Conservation (phyloP, 2,888 invertebrate genomes). For the Drosophila borealis region DNA sequence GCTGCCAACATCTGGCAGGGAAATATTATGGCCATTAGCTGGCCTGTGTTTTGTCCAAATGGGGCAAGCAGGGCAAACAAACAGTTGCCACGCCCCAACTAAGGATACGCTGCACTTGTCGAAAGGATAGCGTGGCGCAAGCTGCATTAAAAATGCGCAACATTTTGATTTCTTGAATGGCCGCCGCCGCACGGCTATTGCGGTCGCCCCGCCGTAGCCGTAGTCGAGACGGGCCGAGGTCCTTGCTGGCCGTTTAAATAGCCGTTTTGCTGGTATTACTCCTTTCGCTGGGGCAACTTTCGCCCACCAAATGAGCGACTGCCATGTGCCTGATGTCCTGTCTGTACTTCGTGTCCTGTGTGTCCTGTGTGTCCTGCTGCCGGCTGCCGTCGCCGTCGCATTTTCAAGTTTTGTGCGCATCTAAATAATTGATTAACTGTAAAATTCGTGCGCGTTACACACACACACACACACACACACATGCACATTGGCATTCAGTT, state of each 20-base stretch:
- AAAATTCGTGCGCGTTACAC: constrained; percentile 66
- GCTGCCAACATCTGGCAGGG: constrained; percentile 12
- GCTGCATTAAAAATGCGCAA: constrained; percentile 65
- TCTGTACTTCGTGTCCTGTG: background rate
- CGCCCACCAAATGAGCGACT: constrained; percentile 39
- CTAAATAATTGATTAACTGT: constrained; percentile 76
- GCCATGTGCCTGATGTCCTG: constrained; percentile 2
- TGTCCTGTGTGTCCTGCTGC: constrained; percentile 20
- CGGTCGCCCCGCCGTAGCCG: constrained; percentile 31
- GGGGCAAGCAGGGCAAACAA: constrained; percentile 44
- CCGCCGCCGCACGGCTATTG: constrained; percentile 51
- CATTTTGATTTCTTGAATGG: constrained; percentile 72
- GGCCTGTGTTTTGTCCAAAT: constrained; percentile 25
- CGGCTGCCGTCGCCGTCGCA: constrained; percentile 35
- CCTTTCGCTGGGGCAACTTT: constrained; percentile 49
- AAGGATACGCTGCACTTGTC: constrained; percentile 13
- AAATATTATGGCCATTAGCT: constrained; percentile 37
- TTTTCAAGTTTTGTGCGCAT: constrained; percentile 78
- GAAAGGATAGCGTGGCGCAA: constrained; percentile 5
- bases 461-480: constrained; percentile 26
- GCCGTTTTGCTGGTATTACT: constrained; percentile 20
- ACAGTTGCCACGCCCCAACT: constrained; percentile 37
- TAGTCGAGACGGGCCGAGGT: background rate
- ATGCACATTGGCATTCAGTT: constrained; percentile 25
- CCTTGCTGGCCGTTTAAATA: constrained; percentile 14